Conservation (phyloP, 2,113 vertebrate species). For the Tonatia bakeri region DNA sequence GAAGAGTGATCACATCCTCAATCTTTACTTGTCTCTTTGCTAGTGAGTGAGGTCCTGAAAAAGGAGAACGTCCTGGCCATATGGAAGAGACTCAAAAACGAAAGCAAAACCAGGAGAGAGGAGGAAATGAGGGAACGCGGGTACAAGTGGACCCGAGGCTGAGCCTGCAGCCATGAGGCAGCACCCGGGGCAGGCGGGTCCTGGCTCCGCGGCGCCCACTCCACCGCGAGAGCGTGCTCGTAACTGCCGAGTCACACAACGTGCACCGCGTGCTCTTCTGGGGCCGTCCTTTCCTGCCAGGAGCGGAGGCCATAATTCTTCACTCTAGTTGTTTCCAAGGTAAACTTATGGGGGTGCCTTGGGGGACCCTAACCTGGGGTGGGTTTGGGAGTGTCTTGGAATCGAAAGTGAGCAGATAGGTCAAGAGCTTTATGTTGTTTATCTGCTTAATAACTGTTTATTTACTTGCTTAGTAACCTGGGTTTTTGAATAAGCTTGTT, state of each 20-base stretch:
- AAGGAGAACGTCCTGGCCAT: not conserved
- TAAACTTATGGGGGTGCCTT: not conserved
- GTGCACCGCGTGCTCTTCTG: not conserved
- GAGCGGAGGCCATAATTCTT: not conserved
- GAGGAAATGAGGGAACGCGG: not conserved
- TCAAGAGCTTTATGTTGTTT: not conserved
- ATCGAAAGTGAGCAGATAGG: not conserved
- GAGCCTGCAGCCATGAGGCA: fast-evolving
- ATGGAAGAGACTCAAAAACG: not conserved
- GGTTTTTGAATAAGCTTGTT: not conserved
- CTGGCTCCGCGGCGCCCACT: not conserved
- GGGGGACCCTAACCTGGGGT: not conserved
- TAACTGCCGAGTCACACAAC: too few relatives aligned
- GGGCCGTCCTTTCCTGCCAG: not conserved
- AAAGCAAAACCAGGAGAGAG: not conserved
- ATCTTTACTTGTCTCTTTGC: not conserved
- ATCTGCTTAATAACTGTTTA: not conserved
- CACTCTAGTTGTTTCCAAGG: not conserved
- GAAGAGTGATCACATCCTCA: not conserved
- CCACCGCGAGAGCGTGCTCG: fast-evolving
- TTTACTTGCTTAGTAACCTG: not conserved
- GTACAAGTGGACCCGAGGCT: not conserved
- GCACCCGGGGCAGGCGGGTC: not conserved
- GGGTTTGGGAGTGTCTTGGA: not conserved
- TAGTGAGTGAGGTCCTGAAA: not conserved